phyloP scores from a whole-genome alignment of 2,888 invertebrate species.

The Aquatica leii region DNA sequence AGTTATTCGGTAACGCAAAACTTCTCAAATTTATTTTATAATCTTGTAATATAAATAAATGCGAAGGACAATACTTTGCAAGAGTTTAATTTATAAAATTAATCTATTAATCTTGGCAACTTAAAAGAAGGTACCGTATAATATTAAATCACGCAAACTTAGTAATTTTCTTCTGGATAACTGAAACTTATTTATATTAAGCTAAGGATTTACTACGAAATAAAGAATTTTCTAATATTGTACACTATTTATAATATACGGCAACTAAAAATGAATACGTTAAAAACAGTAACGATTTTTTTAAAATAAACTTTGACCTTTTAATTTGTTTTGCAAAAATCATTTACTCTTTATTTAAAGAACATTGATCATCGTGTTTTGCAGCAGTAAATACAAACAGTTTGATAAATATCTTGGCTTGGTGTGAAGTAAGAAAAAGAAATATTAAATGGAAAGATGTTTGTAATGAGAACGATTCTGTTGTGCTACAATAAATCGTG shows the following conservation, averaged over 20 bases:
- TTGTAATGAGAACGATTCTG: no score
- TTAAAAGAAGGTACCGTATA: constrained; percentile 16
- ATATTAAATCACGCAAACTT: constrained; percentile 28
- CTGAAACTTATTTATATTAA: constrained; percentile 29
- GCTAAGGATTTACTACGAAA: constrained; percentile 23
- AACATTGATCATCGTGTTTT: no score
- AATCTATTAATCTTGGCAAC: constrained; percentile 24
- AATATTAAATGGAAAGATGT: no score
- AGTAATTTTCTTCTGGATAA: constrained; percentile 27
- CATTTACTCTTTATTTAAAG: no score
- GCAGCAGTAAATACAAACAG: no score
- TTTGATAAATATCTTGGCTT: no score
- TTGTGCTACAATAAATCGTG: no score
- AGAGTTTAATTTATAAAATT: constrained; percentile 26
- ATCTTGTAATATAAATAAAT: constrained; percentile 3
- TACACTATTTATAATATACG: constrained; percentile 21
- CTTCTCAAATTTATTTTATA: background rate
- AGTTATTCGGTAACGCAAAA: background rate
- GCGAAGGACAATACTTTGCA: constrained; percentile 9
- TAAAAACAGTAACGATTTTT: background rate
- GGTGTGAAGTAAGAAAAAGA: no score
- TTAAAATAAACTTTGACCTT: no score
- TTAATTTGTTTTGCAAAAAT: no score
- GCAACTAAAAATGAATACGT: no score
- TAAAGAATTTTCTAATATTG: constrained; percentile 7